Evolutionary conservation across 2,113 vertebrate genomes (phyloP).

Genomic region (Actinemys pallida): DNA sequence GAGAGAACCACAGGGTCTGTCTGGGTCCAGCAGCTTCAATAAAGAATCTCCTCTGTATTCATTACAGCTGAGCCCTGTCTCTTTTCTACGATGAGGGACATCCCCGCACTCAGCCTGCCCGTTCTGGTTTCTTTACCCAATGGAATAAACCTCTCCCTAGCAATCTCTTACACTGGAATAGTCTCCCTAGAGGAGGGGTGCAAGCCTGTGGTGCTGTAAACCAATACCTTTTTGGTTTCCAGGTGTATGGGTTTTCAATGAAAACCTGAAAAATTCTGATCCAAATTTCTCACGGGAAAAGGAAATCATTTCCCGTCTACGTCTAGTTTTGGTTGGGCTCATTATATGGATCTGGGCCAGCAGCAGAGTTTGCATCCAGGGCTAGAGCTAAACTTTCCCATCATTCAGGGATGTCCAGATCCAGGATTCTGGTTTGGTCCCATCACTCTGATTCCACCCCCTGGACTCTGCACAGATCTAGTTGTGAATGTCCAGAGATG

Average conservation of each 20-base stretch:
- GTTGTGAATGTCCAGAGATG: background rate
- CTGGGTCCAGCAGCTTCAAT: background rate
- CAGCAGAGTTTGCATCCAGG: background rate
- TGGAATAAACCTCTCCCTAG: background rate
- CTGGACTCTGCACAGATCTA: background rate
- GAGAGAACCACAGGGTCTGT: background rate
- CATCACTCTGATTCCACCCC: background rate
- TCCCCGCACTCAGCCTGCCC: rapidly evolving
- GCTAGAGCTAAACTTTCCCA: background rate
- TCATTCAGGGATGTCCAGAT: background rate
- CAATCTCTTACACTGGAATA: background rate
- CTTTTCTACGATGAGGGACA: rapidly evolving
- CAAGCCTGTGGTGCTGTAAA: background rate
- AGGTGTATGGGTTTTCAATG: background rate
- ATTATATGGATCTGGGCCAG: background rate
- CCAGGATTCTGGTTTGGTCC: background rate
- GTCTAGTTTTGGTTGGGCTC: background rate
- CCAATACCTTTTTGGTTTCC: background rate
- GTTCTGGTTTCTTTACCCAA: rapidly evolving
- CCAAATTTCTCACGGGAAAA: background rate
- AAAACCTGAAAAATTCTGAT: background rate
- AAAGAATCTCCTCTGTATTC: background rate
- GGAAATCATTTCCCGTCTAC: background rate
- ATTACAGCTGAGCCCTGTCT: background rate
- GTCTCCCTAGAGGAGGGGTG: background rate